Conservation (phyloP, 2,888 invertebrate genomes). For the Lamellibrachia columna region DNA sequence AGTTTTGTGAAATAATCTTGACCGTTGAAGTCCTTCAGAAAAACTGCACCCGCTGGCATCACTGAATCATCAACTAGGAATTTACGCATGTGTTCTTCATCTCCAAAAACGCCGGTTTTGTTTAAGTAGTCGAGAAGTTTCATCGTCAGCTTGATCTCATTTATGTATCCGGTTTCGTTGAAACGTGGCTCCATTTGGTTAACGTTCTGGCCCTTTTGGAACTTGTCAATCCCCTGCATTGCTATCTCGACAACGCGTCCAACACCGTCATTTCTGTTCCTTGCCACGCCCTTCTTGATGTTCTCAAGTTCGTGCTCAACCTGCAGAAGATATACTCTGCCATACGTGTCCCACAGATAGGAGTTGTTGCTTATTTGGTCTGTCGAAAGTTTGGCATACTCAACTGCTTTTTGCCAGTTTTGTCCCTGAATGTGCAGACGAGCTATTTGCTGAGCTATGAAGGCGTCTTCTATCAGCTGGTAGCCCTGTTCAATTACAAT, state of each 20-base stretch:
- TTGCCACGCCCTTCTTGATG: not conserved
- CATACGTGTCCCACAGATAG: not conserved
- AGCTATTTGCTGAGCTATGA: constrained; percentile 24
- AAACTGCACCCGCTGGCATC: not conserved
- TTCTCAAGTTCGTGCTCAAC: not conserved
- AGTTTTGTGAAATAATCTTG: not conserved
- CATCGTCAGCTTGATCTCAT: not conserved
- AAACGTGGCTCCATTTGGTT: not conserved
- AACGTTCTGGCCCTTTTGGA: constrained; percentile 16
- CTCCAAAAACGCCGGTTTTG: not conserved
- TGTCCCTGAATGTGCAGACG: constrained; percentile 23
- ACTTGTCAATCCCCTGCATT: not conserved
- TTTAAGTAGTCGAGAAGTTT: not conserved
- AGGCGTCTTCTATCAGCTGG: not conserved
- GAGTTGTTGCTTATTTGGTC: not conserved
- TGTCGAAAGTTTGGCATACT: constrained; percentile 18
- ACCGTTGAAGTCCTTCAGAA: not conserved
- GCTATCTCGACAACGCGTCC: not conserved
- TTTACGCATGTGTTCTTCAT: not conserved
- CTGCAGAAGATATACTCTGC: not conserved
- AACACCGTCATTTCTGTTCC: not conserved
- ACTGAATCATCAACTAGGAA: not conserved
- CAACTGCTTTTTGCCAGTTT: constrained; percentile 24
- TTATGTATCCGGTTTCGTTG: not conserved
- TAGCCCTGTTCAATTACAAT: not conserved